Evolutionary conservation across 2,113 vertebrate genomes (phyloP).

Genomic region (Rhadina sibilatrix): DNA sequence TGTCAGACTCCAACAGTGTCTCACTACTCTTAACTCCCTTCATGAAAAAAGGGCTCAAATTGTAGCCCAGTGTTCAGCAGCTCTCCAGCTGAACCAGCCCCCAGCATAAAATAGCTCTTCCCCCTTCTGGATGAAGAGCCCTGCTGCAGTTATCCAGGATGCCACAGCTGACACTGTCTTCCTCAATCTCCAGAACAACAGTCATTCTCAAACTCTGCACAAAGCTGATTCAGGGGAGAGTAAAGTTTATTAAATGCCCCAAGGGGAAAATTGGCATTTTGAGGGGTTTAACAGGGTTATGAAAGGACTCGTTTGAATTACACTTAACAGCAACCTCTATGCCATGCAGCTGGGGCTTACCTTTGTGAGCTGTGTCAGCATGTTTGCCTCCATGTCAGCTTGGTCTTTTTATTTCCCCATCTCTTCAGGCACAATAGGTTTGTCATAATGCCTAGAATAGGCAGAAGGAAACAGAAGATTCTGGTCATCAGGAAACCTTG

Average conservation of each 20-base stretch:
- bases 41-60: not conserved
- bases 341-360: not conserved
- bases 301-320: not conserved
- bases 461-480: not conserved
- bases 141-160: not conserved
- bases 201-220: not conserved
- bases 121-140: not conserved
- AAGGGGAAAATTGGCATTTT: not conserved
- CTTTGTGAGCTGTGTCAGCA: not conserved
- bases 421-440: not conserved
- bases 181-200: not conserved
- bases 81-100: not conserved
- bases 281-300: not conserved
- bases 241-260: not conserved
- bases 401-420: not conserved
- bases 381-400: not conserved
- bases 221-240: not conserved
- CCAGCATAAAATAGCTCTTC: not conserved
- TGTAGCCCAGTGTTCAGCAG: not conserved
- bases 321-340: not conserved
- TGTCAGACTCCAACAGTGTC: not conserved
- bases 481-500: slow-evolving; percentile 13
- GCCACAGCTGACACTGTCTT: not conserved
- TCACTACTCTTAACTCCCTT: not conserved
- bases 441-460: not conserved